Conservation (phyloP, 2,888 invertebrate genomes). For the Drosophila meridiana region DNA sequence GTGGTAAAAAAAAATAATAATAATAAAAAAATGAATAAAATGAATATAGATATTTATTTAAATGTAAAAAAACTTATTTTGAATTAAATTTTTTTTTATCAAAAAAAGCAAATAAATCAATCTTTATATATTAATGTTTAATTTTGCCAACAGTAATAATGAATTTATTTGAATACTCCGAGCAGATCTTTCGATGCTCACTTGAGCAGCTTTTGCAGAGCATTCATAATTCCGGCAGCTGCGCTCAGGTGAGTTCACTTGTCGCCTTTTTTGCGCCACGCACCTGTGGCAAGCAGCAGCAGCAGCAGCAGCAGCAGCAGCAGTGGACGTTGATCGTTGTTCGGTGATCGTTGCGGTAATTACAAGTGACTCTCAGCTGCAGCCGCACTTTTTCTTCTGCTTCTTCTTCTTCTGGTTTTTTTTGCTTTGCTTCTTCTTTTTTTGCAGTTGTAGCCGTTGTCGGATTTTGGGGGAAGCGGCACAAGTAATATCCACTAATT, state of each 20-base stretch:
- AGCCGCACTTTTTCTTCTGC: conserved; percentile 28
- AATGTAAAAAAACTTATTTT: too few relatives aligned
- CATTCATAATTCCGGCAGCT: conserved; percentile 16
- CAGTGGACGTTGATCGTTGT: conserved; percentile 46
- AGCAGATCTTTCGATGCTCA: neutral
- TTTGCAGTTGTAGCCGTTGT: conserved; percentile 15
- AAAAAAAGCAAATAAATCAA: too few relatives aligned
- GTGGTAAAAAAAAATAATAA: too few relatives aligned
- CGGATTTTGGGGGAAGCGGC: conserved; percentile 61
- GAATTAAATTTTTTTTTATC: too few relatives aligned
- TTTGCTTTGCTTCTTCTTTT: conserved; percentile 2
- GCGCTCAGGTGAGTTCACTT: conserved; percentile 21
- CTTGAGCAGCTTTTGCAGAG: conserved; percentile 15
- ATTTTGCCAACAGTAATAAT: too few relatives aligned
- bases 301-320: conserved; percentile 28
- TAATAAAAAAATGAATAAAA: too few relatives aligned
- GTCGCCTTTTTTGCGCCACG: conserved; percentile 50
- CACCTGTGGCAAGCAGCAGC: conserved; percentile 53
- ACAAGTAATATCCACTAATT: conserved; percentile 80
- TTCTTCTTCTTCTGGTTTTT: conserved; percentile 1
- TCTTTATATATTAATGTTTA: too few relatives aligned
- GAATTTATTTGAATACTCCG: neutral
- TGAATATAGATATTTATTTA: too few relatives aligned
- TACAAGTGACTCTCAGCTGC: conserved; percentile 55
- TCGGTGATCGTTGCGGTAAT: conserved; percentile 52